Evolutionary conservation across 2,797 vertebrate species (phyloP).

Genomic region (Danio kyathit): DNA sequence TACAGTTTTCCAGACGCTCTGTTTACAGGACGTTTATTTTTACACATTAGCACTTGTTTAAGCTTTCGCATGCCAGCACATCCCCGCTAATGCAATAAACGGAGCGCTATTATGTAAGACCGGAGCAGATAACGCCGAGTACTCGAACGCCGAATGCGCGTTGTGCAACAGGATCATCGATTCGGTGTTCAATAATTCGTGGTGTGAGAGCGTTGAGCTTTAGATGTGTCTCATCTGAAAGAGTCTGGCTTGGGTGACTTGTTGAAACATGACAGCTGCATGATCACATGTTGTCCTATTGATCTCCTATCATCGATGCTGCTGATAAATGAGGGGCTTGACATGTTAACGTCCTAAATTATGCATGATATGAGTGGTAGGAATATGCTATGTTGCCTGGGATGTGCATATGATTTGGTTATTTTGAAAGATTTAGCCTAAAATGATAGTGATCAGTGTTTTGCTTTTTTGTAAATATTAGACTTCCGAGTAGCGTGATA

Average conservation of each 20-base stretch:
- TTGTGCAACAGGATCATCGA: conserved; percentile 11
- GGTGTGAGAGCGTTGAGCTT: background rate
- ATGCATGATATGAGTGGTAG: background rate
- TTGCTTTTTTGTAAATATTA: background rate
- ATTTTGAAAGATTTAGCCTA: background rate
- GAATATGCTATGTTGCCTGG: background rate
- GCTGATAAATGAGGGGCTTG: background rate
- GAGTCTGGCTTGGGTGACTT: background rate
- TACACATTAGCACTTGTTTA: conserved; percentile 1
- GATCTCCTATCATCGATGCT: background rate
- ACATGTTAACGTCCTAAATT: background rate
- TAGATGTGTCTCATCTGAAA: background rate
- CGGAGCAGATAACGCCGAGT: conserved; percentile 1
- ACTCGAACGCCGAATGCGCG: background rate
- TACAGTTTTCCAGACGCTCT: background rate
- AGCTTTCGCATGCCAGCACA: conserved; percentile 26
- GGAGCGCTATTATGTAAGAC: conserved; percentile 34
- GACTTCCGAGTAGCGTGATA: background rate
- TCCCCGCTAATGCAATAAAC: conserved; percentile 22
- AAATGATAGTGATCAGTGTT: background rate
- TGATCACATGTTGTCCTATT: background rate
- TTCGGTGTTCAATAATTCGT: background rate
- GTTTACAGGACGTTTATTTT: conserved; percentile 19
- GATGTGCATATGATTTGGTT: background rate
- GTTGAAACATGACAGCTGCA: background rate